Evolutionary conservation across 2,113 vertebrate genomes (phyloP), one percentile per base, ranked within the genome.

Genomic region (Acrocephalus kingi): DNA sequence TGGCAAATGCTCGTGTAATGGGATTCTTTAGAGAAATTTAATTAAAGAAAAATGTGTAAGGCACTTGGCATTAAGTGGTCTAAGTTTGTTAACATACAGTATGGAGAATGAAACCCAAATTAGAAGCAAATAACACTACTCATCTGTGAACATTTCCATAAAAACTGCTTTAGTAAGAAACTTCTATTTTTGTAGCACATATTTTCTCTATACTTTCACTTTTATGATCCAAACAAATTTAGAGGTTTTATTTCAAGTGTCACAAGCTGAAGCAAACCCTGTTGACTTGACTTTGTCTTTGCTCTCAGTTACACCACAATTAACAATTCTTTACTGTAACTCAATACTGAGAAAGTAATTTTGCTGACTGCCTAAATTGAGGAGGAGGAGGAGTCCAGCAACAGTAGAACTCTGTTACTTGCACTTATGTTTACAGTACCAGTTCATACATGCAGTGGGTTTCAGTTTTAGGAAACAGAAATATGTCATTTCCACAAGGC

Each of bases 401-500:
- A 86, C 43, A 94, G 82, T 25, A 56, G 87, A 84, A 74, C 52
- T 64, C 84, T 84, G 91, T 86, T 33, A 66, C 48, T 91, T 51
- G 15, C 1, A 1, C 64, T 88, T 67, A 27, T 66, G 66, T 90
- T 94, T 86, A 54, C 48, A 84, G 10, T 45, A 52, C 59, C 41
- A 72, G 68, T 74, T 90, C 72, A 77, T 55, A 63, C 28, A 88
- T 6, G 11, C 20, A 33, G 85, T 81, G 68, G 24, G 0, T 63
- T 95, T 87, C 84, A 61, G 83, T 84, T 84, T 94, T 67, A 88
- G 51, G 79, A 49, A 71, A 55, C 55, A 91, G 48, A 89, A 96
- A 69, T 69, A 48, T 30, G 27, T 62, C n/a, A 48, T 68, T 52
- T 48, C 39, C 25, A 7, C 63, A 21, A 49, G 15, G 63, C 43